Base-by-base conservation (phyloP, 2,888 invertebrate species). In the Daptonema setosum region DNA sequence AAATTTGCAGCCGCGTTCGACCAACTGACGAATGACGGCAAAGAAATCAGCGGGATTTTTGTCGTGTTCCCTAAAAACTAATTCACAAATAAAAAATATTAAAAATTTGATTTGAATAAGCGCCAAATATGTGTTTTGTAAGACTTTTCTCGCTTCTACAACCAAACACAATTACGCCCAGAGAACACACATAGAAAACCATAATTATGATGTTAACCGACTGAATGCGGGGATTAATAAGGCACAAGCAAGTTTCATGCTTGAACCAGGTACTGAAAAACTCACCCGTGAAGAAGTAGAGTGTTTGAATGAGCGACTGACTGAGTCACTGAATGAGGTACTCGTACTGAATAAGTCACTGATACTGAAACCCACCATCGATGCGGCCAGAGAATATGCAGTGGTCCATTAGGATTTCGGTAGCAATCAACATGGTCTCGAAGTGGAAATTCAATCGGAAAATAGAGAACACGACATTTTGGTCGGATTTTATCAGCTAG, bases 351-450 rank as follows among this genome's bases (percentile, higher is more conserved):
- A 8, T 22, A 43, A n/a, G 22, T 41, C 28, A 50, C 14, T 52
- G 14, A 11, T 14, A 24, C 14, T 26, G 14, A n/a, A 24, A 60
- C 65, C 66, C 66, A 76, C 77, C 83, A 83, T 64, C 83, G 74
- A 71, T 83, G 83, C 0, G 82, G 80, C 83, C 83, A 83, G 5
- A 82, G 77, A 57, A 83, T 77, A 64, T 79, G 79, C 51, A 81
- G 63, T 54, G 63, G 60, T 63, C 59, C 45, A n/a, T 22, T 62
- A 43, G 8, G 5, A 2, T 26, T 14, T 53, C 28, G 20, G 8
- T 5, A 26, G 2, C 25, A 3, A 20, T 22, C 51, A 20, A 11
- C 26, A 3, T 22, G 3, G 47, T 58, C 56, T 41, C n/a, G 48
- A 24, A 50, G 24, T 58, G 56, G 54, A 54, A 61, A 62, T 26